Evolutionary conservation across 2,888 invertebrate species (phyloP), one percentile per base, ranked within the genome.

Genomic region (Lottia gigantea): DNA sequence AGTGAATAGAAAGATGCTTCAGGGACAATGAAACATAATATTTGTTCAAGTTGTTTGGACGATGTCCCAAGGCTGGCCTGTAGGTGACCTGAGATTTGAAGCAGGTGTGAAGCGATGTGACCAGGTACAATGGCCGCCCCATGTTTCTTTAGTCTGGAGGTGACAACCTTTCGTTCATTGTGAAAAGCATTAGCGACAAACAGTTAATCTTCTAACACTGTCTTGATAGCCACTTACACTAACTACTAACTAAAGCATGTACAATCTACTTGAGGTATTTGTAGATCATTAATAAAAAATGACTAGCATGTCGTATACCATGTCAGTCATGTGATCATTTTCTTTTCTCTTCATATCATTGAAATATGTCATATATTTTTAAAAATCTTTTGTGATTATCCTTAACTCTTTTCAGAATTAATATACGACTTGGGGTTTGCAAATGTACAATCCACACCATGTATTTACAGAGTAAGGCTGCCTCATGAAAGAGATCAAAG

Each of bases 151-250:
- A 55, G 55, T 55, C 23, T 11, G 11, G 11, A 23, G 55, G 55
- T 55, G 55, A 23, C 55, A 55, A 55, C 23, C 55, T 19, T 40
- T 23, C 11, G 19, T 55, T 55, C 23, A 55, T 55, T 55, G 55
- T 55, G 23, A 12, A 55, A 23, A 55, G 19, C 55, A 55, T 23
- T 55, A 23, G 23, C 55, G 23, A 55, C 55, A 55, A 55, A 55
- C 55, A 55, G 55, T 55, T 55, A 55, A 23, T 16, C 19, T 23
- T n/a, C 55, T 55, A 55, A 55, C 55, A 55, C 55, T 55, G 8
- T 55, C 55, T 23, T 55, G 55, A 55, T 55, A 23, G 23, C 23
- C 23, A 23, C n/a, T 23, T 23, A 55, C 11, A 55, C 55, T 23
- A 55, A 55, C 23, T 23, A 23, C 55, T 40, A 55, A 55, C 8